These are phyloP conservation scores for Pelochelys cantorii DNA, from an alignment of 2,797 vertebrate genomes.

Conservation along the genomic window DNA sequence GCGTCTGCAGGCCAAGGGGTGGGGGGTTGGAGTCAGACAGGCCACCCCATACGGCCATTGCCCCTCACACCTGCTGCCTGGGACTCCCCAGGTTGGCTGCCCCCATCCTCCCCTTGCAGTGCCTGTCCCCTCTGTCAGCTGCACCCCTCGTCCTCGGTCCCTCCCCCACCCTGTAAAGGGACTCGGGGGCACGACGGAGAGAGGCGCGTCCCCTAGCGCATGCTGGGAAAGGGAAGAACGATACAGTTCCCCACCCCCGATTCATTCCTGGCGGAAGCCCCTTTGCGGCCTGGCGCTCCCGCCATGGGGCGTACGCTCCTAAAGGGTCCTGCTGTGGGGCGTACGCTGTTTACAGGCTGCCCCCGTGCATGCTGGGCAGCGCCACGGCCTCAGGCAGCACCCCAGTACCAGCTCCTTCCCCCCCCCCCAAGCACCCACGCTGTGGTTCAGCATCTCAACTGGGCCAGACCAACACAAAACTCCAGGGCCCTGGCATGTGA, in stretches of 20 bases:
- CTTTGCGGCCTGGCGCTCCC: too few relatives aligned
- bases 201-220: fast-evolving
- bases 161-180: not conserved
- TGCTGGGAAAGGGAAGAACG: fast-evolving
- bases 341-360: too few relatives aligned
- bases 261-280: too few relatives aligned
- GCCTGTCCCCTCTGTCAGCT: not conserved
- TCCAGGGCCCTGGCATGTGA: too few relatives aligned
- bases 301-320: too few relatives aligned
- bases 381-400: fast-evolving
- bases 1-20: not conserved
- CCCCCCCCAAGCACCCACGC: too few relatives aligned
- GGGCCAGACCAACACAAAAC: too few relatives aligned
- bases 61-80: not conserved
- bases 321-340: too few relatives aligned
- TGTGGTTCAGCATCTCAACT: too few relatives aligned
- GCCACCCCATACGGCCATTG: not conserved
- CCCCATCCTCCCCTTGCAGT: not conserved
- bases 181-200: not conserved
- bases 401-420: too few relatives aligned
- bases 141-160: not conserved
- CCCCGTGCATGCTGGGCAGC: fast-evolving
- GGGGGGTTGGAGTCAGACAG: too few relatives aligned
- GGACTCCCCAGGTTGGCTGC: not conserved
- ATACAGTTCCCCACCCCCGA: not conserved